Evolutionary conservation across 2,113 vertebrate genomes (phyloP), one percentile per base, ranked within the genome.

Genomic region (Neodon shergylaensis): DNA sequence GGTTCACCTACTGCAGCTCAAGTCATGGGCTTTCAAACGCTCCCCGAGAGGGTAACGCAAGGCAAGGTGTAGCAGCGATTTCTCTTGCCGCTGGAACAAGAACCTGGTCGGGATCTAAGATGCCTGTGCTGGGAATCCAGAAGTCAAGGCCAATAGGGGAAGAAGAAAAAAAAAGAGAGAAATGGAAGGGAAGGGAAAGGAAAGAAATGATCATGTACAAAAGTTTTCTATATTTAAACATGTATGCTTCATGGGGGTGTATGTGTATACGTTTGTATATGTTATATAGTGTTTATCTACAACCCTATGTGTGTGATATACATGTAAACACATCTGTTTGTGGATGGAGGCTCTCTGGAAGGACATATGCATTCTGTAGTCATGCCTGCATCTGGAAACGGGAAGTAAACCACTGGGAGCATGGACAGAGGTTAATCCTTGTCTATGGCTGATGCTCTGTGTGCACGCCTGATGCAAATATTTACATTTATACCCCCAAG

Each of bases 401-500:
- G 44, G 49, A 95, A 88, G 10, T n/a, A 49, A 44, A 52, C 68
- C 22, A 8, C 1, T 22, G 36, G 33, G 72, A 66, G 49, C 0
- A 2, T 9, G 26, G 22, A 33, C 58, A 83, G 47, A 95, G 31
- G 44, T 21, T 52, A 13, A 93, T 24, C 31, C 47, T 63, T 73
- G 72, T n/a, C 78, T 12, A 61, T 28, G 85, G 58, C 12, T 94
- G 52, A 49, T 28, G 19, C 81, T 54, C 49, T 84, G 21, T 58
- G 58, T 94, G 44, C 24, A n/a, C 7, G 19, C 24, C 74, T 88
- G 73, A 73, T n/a, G 7, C 42, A 93, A 94, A 78, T 39, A 83
- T 90, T 93, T 92, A 94, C 66, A 58, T 94, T 16, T 47, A 31
- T 10, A 58, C 58, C 90, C n/a, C 78, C 36, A 47, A 77, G 68